These are phyloP conservation scores for Tiliacea aurago DNA, from an alignment of 2,888 invertebrate species.

Conservation along the genomic window DNA sequence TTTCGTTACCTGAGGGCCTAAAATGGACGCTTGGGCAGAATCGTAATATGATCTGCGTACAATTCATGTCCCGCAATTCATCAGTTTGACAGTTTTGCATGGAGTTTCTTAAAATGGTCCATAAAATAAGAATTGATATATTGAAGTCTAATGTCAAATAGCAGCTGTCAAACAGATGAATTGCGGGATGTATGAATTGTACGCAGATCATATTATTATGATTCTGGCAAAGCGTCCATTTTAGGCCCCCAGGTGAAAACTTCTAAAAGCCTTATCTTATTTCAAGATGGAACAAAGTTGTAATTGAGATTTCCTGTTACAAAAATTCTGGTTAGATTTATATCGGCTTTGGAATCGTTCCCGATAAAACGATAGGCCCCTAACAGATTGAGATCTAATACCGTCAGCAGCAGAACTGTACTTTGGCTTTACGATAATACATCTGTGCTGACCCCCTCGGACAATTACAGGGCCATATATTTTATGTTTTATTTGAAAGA, in stretches of 20 bases:
- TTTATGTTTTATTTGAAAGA: constrained; percentile 40
- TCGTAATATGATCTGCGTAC: too few species aligned
- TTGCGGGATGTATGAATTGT: too few species aligned
- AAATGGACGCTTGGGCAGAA: too few species aligned
- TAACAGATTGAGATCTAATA: constrained; percentile 39
- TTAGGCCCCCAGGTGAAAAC: too few species aligned
- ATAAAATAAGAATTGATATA: too few species aligned
- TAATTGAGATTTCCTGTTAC: constrained; percentile 6
- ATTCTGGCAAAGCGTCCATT: too few species aligned
- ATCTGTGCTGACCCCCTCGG: constrained; percentile 30
- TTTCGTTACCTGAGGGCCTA: not conserved
- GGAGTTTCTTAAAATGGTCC: too few species aligned
- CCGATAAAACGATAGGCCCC: constrained; percentile 40
- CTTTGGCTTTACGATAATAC: constrained; percentile 27
- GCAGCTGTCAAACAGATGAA: too few species aligned
- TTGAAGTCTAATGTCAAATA: too few species aligned
- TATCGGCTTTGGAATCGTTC: constrained; percentile 44
- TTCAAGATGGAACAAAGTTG: not conserved
- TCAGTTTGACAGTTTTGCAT: too few species aligned
- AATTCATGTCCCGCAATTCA: too few species aligned
- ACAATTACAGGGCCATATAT: constrained; percentile 27
- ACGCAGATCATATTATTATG: too few species aligned
- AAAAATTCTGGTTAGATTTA: constrained; percentile 25
- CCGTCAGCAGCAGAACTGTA: constrained; percentile 26
- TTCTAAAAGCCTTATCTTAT: not conserved